phyloP scores from a whole-genome alignment of 2,113 vertebrate genomes.

The Rallus limicola region DNA sequence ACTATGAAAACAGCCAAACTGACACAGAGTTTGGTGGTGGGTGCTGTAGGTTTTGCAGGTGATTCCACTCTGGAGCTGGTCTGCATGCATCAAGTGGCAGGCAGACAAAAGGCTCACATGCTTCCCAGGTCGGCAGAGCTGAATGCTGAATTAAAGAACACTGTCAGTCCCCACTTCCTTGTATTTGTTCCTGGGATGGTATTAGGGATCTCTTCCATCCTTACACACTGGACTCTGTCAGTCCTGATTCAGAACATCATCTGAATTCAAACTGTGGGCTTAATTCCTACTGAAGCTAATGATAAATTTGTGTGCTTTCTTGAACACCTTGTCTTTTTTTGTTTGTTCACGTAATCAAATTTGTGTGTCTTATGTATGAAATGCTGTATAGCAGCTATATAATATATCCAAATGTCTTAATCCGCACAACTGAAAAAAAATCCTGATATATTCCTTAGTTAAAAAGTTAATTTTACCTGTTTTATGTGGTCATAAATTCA shows the following conservation, averaged over 20 bases:
- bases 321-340: background rate
- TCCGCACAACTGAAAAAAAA: background rate
- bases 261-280: background rate
- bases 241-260: background rate
- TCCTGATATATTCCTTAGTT: background rate
- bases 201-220: background rate
- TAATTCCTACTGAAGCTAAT: background rate
- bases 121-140: background rate
- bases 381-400: background rate
- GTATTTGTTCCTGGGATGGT: background rate
- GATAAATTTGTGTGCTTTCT: background rate
- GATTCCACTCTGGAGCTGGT: background rate
- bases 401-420: background rate
- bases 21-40: background rate
- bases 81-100: rapidly evolving
- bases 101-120: background rate
- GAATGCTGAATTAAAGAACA: background rate
- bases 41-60: background rate
- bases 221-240: background rate
- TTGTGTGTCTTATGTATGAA: background rate
- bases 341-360: background rate
- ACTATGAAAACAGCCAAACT: background rate
- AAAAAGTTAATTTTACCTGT: background rate
- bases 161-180: background rate
- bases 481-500: background rate